phyloP scores from a whole-genome alignment of 1,140 invertebrate genomes.

The Leptopilina boulardi region DNA sequence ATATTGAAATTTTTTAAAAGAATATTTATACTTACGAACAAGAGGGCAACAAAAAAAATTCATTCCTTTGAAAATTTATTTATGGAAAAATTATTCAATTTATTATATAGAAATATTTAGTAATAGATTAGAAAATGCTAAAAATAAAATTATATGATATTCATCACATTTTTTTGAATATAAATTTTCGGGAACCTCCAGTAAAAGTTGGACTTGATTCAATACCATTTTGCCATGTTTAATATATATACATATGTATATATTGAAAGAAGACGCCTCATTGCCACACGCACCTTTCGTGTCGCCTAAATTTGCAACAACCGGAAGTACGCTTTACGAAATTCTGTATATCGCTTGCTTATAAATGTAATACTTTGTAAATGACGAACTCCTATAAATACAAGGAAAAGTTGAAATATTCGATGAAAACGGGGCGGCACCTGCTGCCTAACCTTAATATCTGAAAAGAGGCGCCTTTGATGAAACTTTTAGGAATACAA shows the following conservation, averaged over 20 bases:
- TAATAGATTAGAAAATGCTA: too few species aligned
- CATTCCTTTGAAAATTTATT: too few species aligned
- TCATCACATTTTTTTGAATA: neutral
- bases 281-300: conserved; percentile 19
- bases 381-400: conserved; percentile 46
- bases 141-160: too few species aligned
- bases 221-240: conserved; percentile 1
- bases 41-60: too few species aligned
- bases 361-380: neutral
- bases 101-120: too few species aligned
- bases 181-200: neutral
- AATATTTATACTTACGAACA: too few species aligned
- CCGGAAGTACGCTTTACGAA: conserved; percentile 25
- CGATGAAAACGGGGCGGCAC: conserved; percentile 50
- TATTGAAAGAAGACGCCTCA: conserved; percentile 33
- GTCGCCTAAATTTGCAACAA: conserved; percentile 11
- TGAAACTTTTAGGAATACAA: neutral
- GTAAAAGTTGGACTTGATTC: conserved; percentile 6
- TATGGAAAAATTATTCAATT: too few species aligned
- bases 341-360: neutral
- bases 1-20: neutral
- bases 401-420: conserved; percentile 46
- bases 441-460: conserved; percentile 36
- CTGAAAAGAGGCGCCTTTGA: neutral
- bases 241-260: neutral